Conservation (phyloP, 2,113 vertebrate species). For the Ardeotis arabs region DNA sequence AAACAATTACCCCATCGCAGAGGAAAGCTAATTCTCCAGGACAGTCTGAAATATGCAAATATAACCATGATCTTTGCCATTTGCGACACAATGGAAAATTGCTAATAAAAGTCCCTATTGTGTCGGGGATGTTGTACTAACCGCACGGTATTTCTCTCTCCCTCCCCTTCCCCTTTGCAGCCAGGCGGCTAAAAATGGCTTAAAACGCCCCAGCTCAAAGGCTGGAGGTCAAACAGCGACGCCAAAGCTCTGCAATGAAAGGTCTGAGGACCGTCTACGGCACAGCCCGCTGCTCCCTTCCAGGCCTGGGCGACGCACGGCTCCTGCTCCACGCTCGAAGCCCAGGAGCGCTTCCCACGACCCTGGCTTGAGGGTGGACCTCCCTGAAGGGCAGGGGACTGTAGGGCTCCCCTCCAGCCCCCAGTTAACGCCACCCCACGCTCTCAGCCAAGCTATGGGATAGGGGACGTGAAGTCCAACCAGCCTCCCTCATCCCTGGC, state of each 20-base stretch:
- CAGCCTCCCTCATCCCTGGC: background rate
- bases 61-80: slow-evolving; percentile 20
- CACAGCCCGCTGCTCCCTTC: background rate
- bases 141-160: slow-evolving; percentile 5
- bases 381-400: background rate
- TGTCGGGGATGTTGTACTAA: slow-evolving; percentile 22
- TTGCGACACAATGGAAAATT: slow-evolving; percentile 57
- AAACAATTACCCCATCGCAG: background rate
- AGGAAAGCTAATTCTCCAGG: background rate
- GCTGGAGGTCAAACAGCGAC: background rate
- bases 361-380: background rate
- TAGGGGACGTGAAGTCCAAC: too few relatives aligned
- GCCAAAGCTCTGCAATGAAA: background rate
- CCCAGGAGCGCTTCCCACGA: background rate
- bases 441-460: rapidly evolving
- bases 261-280: background rate
- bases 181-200: slow-evolving; percentile 43
- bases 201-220: background rate
- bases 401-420: background rate
- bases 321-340: rapidly evolving
- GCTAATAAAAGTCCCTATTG: slow-evolving; percentile 63
- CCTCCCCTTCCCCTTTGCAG: background rate
- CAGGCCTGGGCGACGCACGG: background rate
- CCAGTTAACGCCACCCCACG: background rate
- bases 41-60: slow-evolving; percentile 8